Conservation (phyloP, 2,797 vertebrate species). For the Remorina albescens region DNA sequence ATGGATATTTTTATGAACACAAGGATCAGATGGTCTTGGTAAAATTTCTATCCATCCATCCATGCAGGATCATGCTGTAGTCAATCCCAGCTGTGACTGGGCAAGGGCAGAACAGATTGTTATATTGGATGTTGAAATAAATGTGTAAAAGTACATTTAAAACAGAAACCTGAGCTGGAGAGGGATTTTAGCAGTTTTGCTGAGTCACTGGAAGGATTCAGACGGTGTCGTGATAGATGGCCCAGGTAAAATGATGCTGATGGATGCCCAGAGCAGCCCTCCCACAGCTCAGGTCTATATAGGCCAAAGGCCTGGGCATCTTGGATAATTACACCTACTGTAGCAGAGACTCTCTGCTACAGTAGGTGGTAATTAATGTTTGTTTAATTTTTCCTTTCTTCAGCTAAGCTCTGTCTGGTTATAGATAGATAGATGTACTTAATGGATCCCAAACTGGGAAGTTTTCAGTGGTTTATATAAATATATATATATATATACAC, state of each 20-base stretch:
- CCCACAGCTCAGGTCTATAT: constrained; percentile 24
- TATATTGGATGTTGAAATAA: too few relatives aligned
- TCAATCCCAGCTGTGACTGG: too few relatives aligned
- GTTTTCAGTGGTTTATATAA: too few relatives aligned
- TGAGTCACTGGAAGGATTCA: constrained; percentile 50
- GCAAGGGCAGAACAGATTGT: too few relatives aligned
- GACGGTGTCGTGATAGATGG: constrained; percentile 62
- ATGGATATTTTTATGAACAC: too few relatives aligned
- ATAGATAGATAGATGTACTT: too few relatives aligned
- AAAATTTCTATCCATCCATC: too few relatives aligned
- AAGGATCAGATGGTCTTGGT: too few relatives aligned
- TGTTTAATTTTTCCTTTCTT: constrained; percentile 9
- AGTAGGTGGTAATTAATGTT: constrained; percentile 27
- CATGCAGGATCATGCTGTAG: too few relatives aligned
- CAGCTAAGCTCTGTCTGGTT: too few relatives aligned
- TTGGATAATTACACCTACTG: constrained; percentile 58
- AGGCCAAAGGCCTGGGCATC: constrained; percentile 25
- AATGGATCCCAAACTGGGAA: too few relatives aligned
- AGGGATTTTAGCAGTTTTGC: constrained; percentile 35
- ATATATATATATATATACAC: too few relatives aligned
- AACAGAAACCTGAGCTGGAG: not conserved
- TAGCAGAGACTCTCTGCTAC: constrained; percentile 31
- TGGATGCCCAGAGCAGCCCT: constrained; percentile 23
- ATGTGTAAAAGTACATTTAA: not conserved
- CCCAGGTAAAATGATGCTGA: constrained; percentile 52